These are phyloP conservation scores for Tragulus kanchil DNA, from an alignment of 2,113 vertebrate genomes.

Conservation along the genomic window DNA sequence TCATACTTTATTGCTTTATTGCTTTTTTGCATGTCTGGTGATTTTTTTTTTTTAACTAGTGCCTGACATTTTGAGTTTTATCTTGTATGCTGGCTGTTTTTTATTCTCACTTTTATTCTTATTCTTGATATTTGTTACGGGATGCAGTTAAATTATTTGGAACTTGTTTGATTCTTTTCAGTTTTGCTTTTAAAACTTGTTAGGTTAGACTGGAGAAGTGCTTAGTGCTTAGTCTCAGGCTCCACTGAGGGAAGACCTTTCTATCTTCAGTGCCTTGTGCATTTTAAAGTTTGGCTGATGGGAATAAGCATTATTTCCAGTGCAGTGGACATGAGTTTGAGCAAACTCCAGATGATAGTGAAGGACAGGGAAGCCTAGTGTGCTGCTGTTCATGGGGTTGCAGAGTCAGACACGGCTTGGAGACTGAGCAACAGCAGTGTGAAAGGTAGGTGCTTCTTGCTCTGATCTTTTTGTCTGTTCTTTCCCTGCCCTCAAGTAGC, in stretches of 20 bases:
- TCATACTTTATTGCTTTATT: too few species aligned
- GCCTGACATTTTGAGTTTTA: conserved; percentile 35
- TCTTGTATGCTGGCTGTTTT: background rate
- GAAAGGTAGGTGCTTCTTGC: background rate
- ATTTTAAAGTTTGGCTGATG: background rate
- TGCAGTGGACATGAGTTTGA: too few species aligned
- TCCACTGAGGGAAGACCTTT: background rate
- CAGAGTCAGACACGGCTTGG: too few species aligned
- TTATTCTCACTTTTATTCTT: background rate
- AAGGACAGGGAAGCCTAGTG: too few species aligned
- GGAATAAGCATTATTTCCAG: background rate
- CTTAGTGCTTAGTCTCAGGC: background rate
- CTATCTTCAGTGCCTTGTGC: background rate
- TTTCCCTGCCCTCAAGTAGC: background rate
- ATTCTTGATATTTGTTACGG: conserved; percentile 3
- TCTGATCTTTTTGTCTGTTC: background rate
- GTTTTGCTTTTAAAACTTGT: background rate
- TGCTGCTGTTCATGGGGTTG: too few species aligned
- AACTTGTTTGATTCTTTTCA: background rate
- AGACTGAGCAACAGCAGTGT: too few species aligned
- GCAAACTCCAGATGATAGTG: too few species aligned
- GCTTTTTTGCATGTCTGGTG: background rate
- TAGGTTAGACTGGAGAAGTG: background rate
- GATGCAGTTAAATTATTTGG: background rate
- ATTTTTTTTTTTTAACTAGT: conserved; percentile 37